phyloP scores from a whole-genome alignment of 2,888 invertebrate genomes.

The Mythimna albipuncta region DNA sequence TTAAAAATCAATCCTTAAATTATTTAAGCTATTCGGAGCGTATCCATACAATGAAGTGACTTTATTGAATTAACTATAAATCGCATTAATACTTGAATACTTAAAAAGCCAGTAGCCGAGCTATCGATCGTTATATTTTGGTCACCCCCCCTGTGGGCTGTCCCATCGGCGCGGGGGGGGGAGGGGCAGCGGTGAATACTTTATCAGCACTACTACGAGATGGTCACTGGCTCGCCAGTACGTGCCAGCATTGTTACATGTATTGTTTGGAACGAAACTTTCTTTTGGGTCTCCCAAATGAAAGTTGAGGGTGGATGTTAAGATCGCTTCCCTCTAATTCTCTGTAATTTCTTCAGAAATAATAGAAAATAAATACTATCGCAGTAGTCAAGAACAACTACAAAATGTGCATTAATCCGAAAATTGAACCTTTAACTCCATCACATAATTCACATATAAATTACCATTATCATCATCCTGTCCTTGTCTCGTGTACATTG shows the following conservation, averaged over 20 bases:
- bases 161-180: background rate
- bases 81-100: background rate
- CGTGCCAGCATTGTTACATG: background rate
- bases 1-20: no score
- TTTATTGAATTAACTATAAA: background rate
- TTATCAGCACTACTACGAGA: conserved; percentile 4
- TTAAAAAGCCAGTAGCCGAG: conserved; percentile 1
- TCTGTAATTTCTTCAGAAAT: background rate
- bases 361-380: background rate
- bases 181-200: conserved; percentile 22
- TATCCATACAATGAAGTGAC: background rate
- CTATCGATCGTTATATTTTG: conserved; percentile 46
- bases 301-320: background rate
- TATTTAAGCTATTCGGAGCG: no score
- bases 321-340: background rate
- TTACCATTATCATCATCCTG: no score
- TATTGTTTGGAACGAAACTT: background rate
- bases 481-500: no score
- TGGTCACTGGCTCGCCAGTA: background rate
- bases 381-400: no score
- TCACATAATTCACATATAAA: no score
- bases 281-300: background rate
- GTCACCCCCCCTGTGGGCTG: background rate
- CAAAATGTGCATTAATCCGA: no score
- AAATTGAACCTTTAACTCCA: no score